Percentiles rank a stretch among this genome's conserved stretches.
Conservation (phyloP, 2,888 invertebrate genomes). For the Notodromas monacha region DNA sequence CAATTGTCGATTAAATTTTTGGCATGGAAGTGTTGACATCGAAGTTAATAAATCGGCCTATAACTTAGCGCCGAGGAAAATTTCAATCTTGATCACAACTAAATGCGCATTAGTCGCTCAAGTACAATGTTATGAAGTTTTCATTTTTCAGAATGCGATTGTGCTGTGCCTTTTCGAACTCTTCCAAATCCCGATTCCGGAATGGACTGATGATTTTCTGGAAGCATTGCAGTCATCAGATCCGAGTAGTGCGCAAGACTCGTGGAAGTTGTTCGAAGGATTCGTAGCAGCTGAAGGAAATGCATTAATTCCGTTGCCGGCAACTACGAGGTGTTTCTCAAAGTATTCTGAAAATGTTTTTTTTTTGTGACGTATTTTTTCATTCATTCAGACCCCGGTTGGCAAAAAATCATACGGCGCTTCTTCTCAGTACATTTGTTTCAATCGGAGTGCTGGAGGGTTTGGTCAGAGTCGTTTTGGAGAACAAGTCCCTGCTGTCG, state of each 20-base stretch:
- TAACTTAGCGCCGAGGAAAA: no score
- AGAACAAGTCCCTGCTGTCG: conserved; percentile 57
- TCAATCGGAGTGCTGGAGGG: conserved; percentile 57
- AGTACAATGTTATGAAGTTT: no score
- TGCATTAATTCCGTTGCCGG: conserved; percentile 47
- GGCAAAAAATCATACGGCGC: conserved; percentile 56
- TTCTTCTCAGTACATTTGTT: conserved; percentile 56
- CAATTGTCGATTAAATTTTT: no score
- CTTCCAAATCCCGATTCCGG: conserved; percentile 46
- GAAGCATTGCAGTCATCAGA: conserved; percentile 60
- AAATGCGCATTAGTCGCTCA: no score
- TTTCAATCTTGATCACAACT: no score
- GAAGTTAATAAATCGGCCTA: no score
- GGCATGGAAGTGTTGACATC: no score
- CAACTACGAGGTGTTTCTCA: conserved; percentile 28
- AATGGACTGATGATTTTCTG: conserved; percentile 64
- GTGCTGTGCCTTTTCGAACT: conserved; percentile 68
- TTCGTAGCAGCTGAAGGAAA: conserved; percentile 78
- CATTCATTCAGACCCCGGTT: conserved; percentile 37
- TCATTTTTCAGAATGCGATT: conserved; percentile 40
- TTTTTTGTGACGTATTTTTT: no score
- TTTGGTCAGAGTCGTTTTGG: conserved; percentile 60
- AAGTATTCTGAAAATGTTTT: no score
- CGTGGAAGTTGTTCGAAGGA: conserved; percentile 64
- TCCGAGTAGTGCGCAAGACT: conserved; percentile 35